phyloP scores from a whole-genome alignment of 1,140 invertebrate genomes.

The Drosophila melanica region DNA sequence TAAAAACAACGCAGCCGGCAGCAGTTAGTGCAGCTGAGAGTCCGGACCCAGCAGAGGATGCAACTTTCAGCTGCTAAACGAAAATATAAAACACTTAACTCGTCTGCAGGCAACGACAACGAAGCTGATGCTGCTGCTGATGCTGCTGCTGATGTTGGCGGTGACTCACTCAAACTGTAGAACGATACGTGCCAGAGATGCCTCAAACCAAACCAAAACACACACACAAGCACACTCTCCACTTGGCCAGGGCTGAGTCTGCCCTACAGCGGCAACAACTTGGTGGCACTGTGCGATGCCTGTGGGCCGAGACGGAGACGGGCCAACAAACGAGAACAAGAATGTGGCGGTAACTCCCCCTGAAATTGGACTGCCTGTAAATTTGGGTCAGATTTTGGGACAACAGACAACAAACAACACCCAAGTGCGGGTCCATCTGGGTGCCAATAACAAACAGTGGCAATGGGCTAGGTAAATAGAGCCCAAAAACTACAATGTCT shows the following conservation, averaged over 20 bases:
- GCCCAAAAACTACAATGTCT: constrained; percentile 11
- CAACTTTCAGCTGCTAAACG: constrained; percentile 81
- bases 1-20: constrained; percentile 71
- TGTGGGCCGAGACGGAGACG: not conserved
- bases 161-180: constrained; percentile 41
- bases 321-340: constrained; percentile 46
- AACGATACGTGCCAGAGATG: constrained; percentile 36
- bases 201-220: constrained; percentile 38
- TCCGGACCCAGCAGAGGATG: constrained; percentile 56
- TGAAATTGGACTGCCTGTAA: constrained; percentile 44
- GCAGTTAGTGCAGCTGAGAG: constrained; percentile 59
- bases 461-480: constrained; percentile 16
- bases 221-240: constrained; percentile 24
- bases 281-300: constrained; percentile 48
- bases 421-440: constrained; percentile 36
- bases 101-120: constrained; percentile 56
- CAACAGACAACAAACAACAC: constrained; percentile 47
- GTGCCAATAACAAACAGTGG: constrained; percentile 39
- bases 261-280: constrained; percentile 58
- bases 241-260: constrained; percentile 26
- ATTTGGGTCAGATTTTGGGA: constrained; percentile 78
- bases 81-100: constrained; percentile 83
- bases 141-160: constrained; percentile 8
- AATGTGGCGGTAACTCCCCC: not conserved
- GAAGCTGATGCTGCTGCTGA: constrained; percentile 8